A percentile compares a stretch with the other conserved stretches of the same genome.
phyloP scores from a whole-genome alignment of 2,888 invertebrate species.

The Trissolcus brochymenae region DNA sequence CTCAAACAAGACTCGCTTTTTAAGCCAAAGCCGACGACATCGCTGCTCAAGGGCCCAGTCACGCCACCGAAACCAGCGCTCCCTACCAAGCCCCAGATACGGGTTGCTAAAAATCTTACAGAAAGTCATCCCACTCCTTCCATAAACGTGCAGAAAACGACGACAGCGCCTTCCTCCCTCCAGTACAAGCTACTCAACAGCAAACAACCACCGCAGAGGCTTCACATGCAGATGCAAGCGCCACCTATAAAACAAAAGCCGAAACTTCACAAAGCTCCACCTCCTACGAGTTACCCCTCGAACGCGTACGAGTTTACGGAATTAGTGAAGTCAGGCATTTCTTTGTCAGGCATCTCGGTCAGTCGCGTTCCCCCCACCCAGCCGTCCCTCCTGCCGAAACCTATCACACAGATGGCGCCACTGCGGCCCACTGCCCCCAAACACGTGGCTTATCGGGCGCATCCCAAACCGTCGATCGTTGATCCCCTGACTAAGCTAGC shows the following conservation, averaged over 20 bases:
- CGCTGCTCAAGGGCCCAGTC: conserved; percentile 66
- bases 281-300: conserved; percentile 1
- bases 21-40: conserved; percentile 64
- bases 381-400: conserved; percentile 38
- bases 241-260: conserved; percentile 62
- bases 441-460: conserved; percentile 40
- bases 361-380: conserved; percentile 62
- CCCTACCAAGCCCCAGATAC: conserved; percentile 64
- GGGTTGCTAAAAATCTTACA: conserved; percentile 68
- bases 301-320: conserved; percentile 24
- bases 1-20: conserved; percentile 54
- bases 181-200: conserved; percentile 72
- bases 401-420: conserved; percentile 58
- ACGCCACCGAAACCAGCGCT: conserved; percentile 62
- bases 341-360: conserved; percentile 66
- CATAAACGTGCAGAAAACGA: conserved; percentile 62
- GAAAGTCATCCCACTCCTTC: conserved; percentile 58
- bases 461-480: conserved; percentile 61
- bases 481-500: conserved; percentile 68
- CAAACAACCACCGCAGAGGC: conserved; percentile 63
- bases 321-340: conserved; percentile 52
- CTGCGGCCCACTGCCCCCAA: conserved; percentile 28
- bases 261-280: conserved; percentile 46
- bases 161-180: conserved; percentile 55
- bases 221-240: conserved; percentile 51